Conservation (phyloP, 2,113 vertebrate species). For the Panthera leo region DNA sequence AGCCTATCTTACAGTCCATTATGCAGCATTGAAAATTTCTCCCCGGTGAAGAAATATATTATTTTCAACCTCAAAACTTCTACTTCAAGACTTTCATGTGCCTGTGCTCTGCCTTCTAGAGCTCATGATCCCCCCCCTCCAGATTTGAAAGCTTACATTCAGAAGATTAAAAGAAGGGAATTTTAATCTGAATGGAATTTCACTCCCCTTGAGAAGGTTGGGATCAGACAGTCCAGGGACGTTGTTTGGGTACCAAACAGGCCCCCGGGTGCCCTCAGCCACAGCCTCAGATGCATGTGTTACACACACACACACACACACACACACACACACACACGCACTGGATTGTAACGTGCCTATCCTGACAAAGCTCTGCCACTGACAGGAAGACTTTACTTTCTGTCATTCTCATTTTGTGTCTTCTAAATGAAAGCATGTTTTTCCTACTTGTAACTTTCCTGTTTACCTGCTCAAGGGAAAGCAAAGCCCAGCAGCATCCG, state of each 20-base stretch:
- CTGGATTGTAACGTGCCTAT: fast-evolving
- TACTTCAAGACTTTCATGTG: neutral
- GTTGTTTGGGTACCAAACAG: fast-evolving
- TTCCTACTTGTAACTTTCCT: neutral
- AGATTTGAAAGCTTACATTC: neutral
- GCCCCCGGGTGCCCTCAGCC: fast-evolving
- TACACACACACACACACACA: neutral
- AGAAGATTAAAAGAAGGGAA: neutral
- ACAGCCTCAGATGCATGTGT: fast-evolving
- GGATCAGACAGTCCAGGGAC: neutral
- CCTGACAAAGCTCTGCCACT: neutral
- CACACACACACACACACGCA: neutral
- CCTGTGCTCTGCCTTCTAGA: neutral
- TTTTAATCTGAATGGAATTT: neutral
- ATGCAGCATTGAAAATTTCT: fast-evolving
- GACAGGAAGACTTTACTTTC: neutral
- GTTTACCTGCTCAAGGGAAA: neutral
- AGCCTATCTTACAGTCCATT: neutral
- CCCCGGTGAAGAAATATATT: too few species aligned
- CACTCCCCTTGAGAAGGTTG: neutral
- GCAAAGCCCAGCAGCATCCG: too few species aligned
- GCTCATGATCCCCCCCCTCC: fast-evolving
- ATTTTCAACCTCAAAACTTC: neutral
- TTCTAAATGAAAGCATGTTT: neutral
- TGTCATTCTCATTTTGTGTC: neutral